Percentiles rank a stretch among this genome's conserved stretches.
Conservation (phyloP, 1,140 invertebrate genomes). For the Oryzaephilus surinamensis region DNA sequence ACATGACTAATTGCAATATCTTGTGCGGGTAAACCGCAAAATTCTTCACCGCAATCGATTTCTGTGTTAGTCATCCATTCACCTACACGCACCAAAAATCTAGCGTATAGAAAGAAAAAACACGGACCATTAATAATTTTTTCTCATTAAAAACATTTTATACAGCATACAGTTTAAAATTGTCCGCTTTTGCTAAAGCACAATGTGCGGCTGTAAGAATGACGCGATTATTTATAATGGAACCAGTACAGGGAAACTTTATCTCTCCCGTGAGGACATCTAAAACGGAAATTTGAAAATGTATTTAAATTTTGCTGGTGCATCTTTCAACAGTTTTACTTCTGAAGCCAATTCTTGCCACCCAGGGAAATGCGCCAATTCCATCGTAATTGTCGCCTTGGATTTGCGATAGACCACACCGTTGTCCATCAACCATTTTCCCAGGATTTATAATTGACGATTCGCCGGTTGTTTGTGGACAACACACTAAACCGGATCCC, state of each 20-base stretch:
- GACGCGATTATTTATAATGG: constrained; percentile 49
- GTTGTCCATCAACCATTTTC: constrained; percentile 25
- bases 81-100: constrained; percentile 50
- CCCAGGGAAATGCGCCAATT: constrained; percentile 56
- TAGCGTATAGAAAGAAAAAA: constrained; percentile 17
- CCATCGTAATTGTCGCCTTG: constrained; percentile 50
- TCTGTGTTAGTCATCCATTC: constrained; percentile 50
- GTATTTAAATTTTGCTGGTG: background rate
- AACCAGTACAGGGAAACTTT: constrained; percentile 57
- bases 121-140: background rate
- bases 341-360: constrained; percentile 53
- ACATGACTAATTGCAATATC: constrained; percentile 54
- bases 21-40: constrained; percentile 52
- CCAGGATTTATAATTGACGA: constrained; percentile 7
- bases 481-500: constrained; percentile 36
- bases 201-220: constrained; percentile 62
- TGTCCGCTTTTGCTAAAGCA: constrained; percentile 53
- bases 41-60: constrained; percentile 54
- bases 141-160: constrained; percentile 1
- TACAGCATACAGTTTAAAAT: constrained; percentile 52
- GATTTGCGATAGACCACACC: constrained; percentile 51
- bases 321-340: constrained; percentile 34
- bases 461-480: constrained; percentile 25
- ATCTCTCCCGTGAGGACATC: constrained; percentile 48
- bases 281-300: constrained; percentile 26